Base-by-base conservation (phyloP, 2,113 vertebrate genomes). In the Hemiscyllium ocellatum region DNA sequence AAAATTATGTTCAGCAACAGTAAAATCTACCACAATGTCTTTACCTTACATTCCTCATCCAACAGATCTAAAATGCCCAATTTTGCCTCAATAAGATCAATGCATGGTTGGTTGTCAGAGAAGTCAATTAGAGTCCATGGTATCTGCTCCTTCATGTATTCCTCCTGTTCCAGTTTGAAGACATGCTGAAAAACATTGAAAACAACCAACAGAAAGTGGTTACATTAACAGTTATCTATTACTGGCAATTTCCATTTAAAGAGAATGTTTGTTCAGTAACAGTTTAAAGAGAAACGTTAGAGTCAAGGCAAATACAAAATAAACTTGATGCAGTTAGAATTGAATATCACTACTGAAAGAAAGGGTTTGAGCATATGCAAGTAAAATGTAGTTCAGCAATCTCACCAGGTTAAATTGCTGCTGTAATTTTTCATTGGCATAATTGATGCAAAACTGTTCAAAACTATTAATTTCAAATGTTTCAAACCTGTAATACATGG, bases 381-480 rank as follows among this genome's bases (percentile, higher is more conserved):
- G 76, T 37, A 65, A n/a, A 4, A 94, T 20, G 24, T 37, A 69
- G 29, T 91, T n/a, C 56, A 65, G 24, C 65, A 52, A 95, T 96
- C 98, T 97, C 97, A 99, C 99, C 96, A 96, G 99, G 97, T 99
- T 99, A 97, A 99, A 99, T 97, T 99, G 99, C 97, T 99, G 99
- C 97, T 99, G 99, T 33, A 99, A 98, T 94, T 99, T 99, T 96
- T 99, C 99, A 0, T 99, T 99, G 96, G 99, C 99, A 0, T 99
- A 99, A 97, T 99, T 99, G 97, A 99, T 99, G 97, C 99, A 99
- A 96, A 99, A 99, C 97, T 99, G 99, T 95, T 99, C 99, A 37
- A 99, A 99, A 96, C 99, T 99, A 97, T 99, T 99, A 19, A 98
- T 96, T 96, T 99, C 99, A 94, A 99, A 99, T 0, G 99, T 99